Evolutionary conservation across 2,113 vertebrate genomes (phyloP).

Genomic region (Ellobius talpinus): DNA sequence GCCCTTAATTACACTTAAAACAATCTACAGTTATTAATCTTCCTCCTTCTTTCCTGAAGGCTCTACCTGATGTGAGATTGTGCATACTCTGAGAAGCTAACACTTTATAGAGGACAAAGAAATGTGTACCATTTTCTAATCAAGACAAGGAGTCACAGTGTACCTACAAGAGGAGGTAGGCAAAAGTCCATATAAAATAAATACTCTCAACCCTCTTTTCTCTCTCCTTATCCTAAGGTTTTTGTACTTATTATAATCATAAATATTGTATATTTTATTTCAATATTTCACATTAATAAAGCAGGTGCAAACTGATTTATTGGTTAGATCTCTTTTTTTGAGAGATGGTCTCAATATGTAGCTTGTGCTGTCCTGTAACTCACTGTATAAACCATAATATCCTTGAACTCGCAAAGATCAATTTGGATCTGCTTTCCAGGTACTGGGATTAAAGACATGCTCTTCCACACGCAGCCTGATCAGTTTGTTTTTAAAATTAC

Average conservation of each 20-base stretch:
- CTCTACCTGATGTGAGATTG: neutral
- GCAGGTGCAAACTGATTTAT: neutral
- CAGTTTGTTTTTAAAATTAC: neutral
- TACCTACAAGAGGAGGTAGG: neutral
- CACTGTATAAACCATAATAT: neutral
- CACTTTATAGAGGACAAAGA: neutral
- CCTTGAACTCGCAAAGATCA: neutral
- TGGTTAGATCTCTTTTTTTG: neutral
- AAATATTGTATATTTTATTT: neutral
- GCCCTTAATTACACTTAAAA: conserved; percentile 72
- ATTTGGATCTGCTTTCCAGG: neutral
- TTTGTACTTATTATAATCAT: neutral
- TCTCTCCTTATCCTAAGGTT: neutral
- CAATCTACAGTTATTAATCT: conserved; percentile 64
- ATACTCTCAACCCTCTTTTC: neutral
- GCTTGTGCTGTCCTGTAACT: neutral
- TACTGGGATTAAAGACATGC: neutral
- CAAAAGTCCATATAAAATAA: neutral
- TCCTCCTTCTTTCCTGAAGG: neutral
- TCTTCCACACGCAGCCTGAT: neutral
- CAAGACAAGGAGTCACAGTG: neutral
- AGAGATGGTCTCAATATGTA: neutral
- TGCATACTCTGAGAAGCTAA: conserved; percentile 7
- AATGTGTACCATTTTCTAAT: neutral
- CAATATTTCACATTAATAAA: neutral